Evolutionary conservation across 2,113 vertebrate genomes (phyloP).

Genomic region (Erythrolamprus reginae): DNA sequence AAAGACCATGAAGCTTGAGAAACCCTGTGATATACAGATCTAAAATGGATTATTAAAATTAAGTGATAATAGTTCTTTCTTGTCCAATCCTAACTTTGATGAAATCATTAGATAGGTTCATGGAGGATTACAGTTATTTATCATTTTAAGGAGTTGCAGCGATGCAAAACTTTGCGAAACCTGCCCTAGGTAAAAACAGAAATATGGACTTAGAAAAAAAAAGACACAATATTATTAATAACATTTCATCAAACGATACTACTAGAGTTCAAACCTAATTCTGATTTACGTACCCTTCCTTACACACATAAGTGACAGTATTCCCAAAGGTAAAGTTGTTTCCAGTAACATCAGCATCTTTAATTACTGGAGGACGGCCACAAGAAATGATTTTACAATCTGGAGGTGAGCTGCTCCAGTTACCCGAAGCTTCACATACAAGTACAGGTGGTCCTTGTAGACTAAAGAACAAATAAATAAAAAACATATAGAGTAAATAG

Average conservation of each 20-base stretch:
- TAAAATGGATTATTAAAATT: background rate
- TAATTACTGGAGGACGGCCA: constrained; percentile 78
- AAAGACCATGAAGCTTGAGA: background rate
- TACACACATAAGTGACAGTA: constrained; percentile 84
- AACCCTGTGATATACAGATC: background rate
- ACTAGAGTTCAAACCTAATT: background rate
- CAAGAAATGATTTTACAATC: constrained; percentile 79
- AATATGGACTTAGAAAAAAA: background rate
- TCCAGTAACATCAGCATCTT: constrained; percentile 74
- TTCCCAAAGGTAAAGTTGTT: constrained; percentile 83
- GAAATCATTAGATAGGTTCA: background rate
- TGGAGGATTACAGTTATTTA: background rate
- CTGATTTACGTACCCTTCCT: constrained; percentile 84
- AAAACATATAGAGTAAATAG: background rate
- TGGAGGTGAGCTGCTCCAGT: constrained; percentile 81
- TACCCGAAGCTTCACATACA: constrained; percentile 80
- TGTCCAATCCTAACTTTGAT: background rate
- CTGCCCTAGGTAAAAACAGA: background rate
- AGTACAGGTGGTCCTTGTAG: constrained; percentile 82
- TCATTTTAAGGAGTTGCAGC: background rate
- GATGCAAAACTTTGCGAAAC: background rate
- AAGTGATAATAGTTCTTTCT: background rate
- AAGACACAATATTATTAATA: background rate
- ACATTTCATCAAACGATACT: background rate
- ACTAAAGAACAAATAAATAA: constrained; percentile 60